These are phyloP conservation scores for Periphyllus acericola DNA, from an alignment of 2,888 invertebrate genomes.

Conservation along the genomic window DNA sequence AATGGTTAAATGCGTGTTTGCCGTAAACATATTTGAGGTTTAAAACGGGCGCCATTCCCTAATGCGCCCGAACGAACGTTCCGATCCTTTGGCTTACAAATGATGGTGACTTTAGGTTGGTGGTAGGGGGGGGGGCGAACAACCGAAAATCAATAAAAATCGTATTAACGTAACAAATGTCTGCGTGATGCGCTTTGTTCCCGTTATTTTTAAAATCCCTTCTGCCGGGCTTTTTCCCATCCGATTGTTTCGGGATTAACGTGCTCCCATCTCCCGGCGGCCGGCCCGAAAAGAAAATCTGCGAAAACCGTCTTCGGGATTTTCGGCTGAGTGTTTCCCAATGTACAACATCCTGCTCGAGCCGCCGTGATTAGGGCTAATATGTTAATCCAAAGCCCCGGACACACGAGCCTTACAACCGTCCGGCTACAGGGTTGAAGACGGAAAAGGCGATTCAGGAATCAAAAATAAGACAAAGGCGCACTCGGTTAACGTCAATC, in stretches of 20 bases:
- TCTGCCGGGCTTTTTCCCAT: constrained; percentile 6
- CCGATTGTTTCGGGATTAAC: constrained; percentile 36
- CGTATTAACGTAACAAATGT: constrained; percentile 9
- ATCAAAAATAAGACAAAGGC: background rate
- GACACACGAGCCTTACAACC: background rate
- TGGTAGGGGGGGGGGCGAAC: background rate
- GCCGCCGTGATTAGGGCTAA: background rate
- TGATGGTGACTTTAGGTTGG: background rate
- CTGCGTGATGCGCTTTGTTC: background rate
- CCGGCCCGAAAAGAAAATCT: constrained; percentile 3
- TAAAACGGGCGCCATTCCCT: background rate
- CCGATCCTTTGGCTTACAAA: background rate
- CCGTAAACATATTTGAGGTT: background rate
- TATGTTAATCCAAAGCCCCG: background rate
- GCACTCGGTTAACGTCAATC: background rate
- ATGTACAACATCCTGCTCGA: background rate
- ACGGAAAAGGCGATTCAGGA: background rate
- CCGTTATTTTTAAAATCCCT: constrained; percentile 9
- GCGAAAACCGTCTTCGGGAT: constrained; percentile 3
- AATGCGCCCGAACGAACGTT: background rate
- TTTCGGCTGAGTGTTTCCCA: background rate
- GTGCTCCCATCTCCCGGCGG: background rate
- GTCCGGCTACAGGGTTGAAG: background rate
- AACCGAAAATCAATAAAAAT: constrained; percentile 3
- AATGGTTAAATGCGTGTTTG: background rate